A percentile compares a stretch with the other conserved stretches of the same genome.
Conservation (phyloP, 92 coral and sea anemone species). For the Porites lobata region DNA sequence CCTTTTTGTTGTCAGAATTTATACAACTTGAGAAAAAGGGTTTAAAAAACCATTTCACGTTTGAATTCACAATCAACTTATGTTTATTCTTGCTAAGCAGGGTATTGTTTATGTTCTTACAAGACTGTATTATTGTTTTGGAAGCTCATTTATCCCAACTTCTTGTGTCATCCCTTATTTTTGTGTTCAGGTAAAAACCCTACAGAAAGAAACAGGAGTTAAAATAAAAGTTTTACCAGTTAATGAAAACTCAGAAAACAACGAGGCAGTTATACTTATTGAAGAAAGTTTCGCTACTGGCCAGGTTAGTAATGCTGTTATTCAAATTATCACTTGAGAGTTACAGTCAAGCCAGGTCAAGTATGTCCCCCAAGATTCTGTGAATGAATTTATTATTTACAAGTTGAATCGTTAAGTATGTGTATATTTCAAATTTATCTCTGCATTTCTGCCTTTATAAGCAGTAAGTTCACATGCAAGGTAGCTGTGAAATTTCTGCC, state of each 20-base stretch:
- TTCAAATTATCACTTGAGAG: background rate
- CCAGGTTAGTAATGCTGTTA: slow-evolving; percentile 63
- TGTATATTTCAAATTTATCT: too few species aligned
- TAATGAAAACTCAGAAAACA: slow-evolving; percentile 75
- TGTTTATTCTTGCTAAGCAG: background rate
- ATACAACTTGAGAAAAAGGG: too few species aligned
- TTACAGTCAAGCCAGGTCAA: too few species aligned
- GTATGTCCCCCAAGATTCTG: too few species aligned
- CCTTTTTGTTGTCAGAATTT: too few species aligned
- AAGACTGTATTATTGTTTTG: background rate
- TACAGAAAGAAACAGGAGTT: slow-evolving; percentile 87
- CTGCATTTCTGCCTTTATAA: too few species aligned
- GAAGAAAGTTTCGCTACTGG: slow-evolving; percentile 94
- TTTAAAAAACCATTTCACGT: too few species aligned
- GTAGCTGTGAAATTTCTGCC: too few species aligned
- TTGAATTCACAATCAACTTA: background rate
- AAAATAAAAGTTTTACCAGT: slow-evolving; percentile 81
- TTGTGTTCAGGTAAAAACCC: slow-evolving; percentile 71
- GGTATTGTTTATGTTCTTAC: background rate
- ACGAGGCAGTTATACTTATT: slow-evolving; percentile 84
- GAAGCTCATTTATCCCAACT: background rate
- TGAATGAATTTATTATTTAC: too few species aligned
- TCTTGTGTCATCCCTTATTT: background rate
- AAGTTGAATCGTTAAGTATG: too few species aligned
- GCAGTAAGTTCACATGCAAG: too few species aligned